phyloP scores from a whole-genome alignment of 2,113 vertebrate species.

The Fulmarus glacialis region DNA sequence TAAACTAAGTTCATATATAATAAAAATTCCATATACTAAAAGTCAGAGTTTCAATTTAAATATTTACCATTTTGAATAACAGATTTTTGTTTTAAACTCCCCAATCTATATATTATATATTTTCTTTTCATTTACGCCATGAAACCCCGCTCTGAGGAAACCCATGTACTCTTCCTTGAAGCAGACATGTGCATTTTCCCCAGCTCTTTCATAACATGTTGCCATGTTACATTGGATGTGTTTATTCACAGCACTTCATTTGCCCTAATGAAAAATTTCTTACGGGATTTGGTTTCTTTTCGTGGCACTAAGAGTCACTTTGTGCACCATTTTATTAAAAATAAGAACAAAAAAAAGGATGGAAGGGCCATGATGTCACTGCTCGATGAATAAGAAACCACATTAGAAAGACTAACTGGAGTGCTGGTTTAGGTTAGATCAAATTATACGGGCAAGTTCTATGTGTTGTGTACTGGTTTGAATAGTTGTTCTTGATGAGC shows the following conservation, averaged over 20 bases:
- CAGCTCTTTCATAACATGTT: not conserved
- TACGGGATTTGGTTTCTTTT: constrained; percentile 54
- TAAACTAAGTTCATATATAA: not conserved
- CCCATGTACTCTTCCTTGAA: not conserved
- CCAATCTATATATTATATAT: not conserved
- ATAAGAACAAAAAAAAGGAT: constrained; percentile 48
- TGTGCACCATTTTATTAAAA: constrained; percentile 59
- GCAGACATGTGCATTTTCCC: not conserved
- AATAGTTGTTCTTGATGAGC: constrained; percentile 71
- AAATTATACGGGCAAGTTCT: constrained; percentile 68
- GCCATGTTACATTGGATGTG: not conserved
- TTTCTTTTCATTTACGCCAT: not conserved
- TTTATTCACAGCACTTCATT: constrained; percentile 59
- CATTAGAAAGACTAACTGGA: constrained; percentile 79
- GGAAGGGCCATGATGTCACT: constrained; percentile 87
- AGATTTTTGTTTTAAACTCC: not conserved
- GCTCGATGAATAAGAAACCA: constrained; percentile 84
- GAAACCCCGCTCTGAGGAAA: not conserved
- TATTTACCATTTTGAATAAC: not conserved
- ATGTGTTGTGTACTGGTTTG: constrained; percentile 71
- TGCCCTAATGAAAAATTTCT: constrained; percentile 60
- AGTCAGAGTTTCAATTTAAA: not conserved
- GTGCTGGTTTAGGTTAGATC: constrained; percentile 75
- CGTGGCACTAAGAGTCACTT: constrained; percentile 19
- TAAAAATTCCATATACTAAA: constrained; percentile 16